Evolutionary conservation across 1,140 invertebrate species (phyloP).

Genomic region (Aricia agestis): DNA sequence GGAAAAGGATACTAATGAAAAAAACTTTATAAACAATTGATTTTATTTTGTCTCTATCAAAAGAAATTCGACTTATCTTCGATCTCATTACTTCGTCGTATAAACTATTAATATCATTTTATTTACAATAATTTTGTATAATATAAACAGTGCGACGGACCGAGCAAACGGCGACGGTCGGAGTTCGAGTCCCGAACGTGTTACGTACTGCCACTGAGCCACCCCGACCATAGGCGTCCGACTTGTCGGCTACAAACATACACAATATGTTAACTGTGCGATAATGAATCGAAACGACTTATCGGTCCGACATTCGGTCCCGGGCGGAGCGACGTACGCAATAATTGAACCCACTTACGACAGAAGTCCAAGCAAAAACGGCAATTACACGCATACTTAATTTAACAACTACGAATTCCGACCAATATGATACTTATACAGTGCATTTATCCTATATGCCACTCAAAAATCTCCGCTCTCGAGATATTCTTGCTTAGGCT

Average conservation of each 20-base stretch:
- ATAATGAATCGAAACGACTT: constrained; percentile 10
- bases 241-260: not conserved
- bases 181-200: not conserved
- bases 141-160: constrained; percentile 28
- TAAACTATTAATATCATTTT: constrained; percentile 66
- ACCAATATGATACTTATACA: not conserved
- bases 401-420: constrained; percentile 1
- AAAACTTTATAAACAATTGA: constrained; percentile 58
- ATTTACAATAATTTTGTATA: too few species aligned
- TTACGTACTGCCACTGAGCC: not conserved
- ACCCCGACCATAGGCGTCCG: constrained; percentile 9
- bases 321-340: too few species aligned
- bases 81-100: constrained; percentile 64
- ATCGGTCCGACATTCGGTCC: too few species aligned
- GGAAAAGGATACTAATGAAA: constrained; percentile 24
- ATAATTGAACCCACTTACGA: too few species aligned
- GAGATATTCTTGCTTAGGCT: constrained; percentile 1
- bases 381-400: constrained; percentile 2
- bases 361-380: too few species aligned
- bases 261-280: not conserved
- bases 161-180: constrained; percentile 12
- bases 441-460: too few species aligned
- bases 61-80: constrained; percentile 69
- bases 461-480: too few species aligned
- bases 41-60: too few species aligned